These are phyloP conservation scores for Chaetura pelagica DNA, from an alignment of 2,113 vertebrate species.

Conservation along the genomic window DNA sequence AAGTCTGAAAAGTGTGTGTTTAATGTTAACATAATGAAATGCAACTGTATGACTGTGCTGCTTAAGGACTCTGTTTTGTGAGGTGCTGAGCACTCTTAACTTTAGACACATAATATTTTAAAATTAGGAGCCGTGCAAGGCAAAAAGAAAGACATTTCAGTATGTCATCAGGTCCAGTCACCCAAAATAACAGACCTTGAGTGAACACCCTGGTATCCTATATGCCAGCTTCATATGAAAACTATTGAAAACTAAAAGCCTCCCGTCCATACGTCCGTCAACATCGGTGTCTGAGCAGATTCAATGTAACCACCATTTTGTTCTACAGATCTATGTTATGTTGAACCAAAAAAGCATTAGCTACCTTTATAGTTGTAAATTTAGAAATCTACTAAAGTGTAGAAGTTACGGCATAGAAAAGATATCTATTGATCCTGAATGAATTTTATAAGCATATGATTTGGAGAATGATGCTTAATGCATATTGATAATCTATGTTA, in stretches of 20 bases:
- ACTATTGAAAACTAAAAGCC: background rate
- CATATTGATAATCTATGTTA: background rate
- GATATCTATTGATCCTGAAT: background rate
- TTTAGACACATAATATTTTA: background rate
- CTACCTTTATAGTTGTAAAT: background rate
- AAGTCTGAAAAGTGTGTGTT: background rate
- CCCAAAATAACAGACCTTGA: background rate
- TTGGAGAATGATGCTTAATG: background rate
- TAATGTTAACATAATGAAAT: background rate
- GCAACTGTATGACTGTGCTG: background rate
- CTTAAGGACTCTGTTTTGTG: background rate
- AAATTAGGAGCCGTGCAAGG: background rate
- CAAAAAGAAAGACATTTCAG: slow-evolving; percentile 2
- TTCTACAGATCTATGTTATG: background rate
- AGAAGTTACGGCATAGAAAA: background rate
- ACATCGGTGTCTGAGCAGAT: background rate
- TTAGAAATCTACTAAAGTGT: background rate
- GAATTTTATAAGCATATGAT: background rate
- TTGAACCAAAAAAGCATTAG: background rate
- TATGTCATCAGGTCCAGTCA: background rate
- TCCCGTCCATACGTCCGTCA: background rate
- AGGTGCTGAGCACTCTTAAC: background rate
- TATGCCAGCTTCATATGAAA: background rate
- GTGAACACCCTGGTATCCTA: background rate
- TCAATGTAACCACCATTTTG: background rate